Percentiles rank a stretch among this genome's conserved stretches.
Evolutionary conservation across 2,797 vertebrate species (phyloP).

Genomic region (Mus caroli): DNA sequence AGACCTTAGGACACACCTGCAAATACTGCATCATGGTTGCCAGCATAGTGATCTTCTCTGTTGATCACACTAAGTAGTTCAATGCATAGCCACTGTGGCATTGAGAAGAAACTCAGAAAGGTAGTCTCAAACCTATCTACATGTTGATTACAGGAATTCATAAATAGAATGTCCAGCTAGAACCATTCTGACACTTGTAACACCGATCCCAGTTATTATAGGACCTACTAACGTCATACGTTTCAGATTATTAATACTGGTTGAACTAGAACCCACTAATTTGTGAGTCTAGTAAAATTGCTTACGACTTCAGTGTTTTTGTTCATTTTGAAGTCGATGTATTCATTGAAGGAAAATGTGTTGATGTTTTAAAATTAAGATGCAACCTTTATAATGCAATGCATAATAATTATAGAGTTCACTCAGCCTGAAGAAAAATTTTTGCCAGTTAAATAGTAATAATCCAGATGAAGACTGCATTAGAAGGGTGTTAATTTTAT

Average conservation of each 20-base stretch:
- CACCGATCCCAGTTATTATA: neutral
- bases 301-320: slow-evolving; percentile 67
- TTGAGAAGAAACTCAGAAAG: neutral
- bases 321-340: slow-evolving; percentile 77
- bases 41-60: neutral
- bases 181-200: neutral
- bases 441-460: slow-evolving; percentile 78
- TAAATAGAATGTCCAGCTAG: neutral
- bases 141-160: neutral
- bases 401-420: slow-evolving; percentile 81
- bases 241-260: slow-evolving; percentile 63
- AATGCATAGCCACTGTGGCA: neutral
- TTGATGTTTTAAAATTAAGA: slow-evolving; percentile 83
- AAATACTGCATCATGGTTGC: neutral
- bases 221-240: slow-evolving; percentile 34
- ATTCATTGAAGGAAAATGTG: slow-evolving; percentile 69
- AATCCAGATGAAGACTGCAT: slow-evolving; percentile 75
- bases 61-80: neutral
- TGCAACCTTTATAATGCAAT: slow-evolving; percentile 79
- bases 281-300: slow-evolving; percentile 68
- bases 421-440: slow-evolving; percentile 74
- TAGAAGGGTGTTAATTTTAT: slow-evolving; percentile 79
- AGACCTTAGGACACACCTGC: neutral
- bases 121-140: neutral
- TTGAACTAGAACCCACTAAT: slow-evolving; percentile 76